phyloP scores from a whole-genome alignment of 2,888 invertebrate genomes.

The Lysandra bellargus region DNA sequence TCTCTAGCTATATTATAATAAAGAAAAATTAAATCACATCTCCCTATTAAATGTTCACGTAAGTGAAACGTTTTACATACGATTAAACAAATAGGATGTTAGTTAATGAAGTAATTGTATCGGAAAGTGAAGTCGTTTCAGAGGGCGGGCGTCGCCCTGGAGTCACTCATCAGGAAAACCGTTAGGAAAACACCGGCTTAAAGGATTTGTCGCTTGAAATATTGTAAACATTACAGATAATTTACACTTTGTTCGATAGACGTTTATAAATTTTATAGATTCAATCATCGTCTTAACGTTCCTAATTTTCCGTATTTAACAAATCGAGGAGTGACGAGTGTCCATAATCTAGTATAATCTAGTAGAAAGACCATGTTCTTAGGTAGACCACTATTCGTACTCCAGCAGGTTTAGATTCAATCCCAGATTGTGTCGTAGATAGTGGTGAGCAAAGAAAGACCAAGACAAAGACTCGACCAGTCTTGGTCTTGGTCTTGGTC shows the following conservation, averaged over 20 bases:
- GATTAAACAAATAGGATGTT: constrained; percentile 25
- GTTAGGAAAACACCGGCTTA: constrained; percentile 55
- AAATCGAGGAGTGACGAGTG: too few relatives aligned
- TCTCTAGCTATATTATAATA: too few relatives aligned
- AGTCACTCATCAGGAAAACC: constrained; percentile 66
- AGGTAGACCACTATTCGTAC: not conserved
- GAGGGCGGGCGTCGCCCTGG: constrained; percentile 52
- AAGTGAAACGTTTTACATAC: constrained; percentile 3
- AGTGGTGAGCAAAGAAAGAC: too few relatives aligned
- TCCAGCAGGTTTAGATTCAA: too few relatives aligned
- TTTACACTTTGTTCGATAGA: constrained; percentile 21
- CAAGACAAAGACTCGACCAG: too few relatives aligned
- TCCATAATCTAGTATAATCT: too few relatives aligned
- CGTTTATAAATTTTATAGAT: not conserved
- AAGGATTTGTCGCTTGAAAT: constrained; percentile 58
- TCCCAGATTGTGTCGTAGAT: too few relatives aligned
- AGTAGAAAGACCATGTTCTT: too few relatives aligned
- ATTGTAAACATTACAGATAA: constrained; percentile 42
- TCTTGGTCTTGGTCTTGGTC: too few relatives aligned
- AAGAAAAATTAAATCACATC: not conserved
- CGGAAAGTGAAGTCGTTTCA: constrained; percentile 61
- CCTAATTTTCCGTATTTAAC: not conserved
- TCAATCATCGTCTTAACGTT: not conserved
- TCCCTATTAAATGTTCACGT: not conserved
- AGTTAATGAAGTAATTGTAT: constrained; percentile 56